Evolutionary conservation across 2,888 invertebrate genomes (phyloP).

Genomic region (Ophraella communa): DNA sequence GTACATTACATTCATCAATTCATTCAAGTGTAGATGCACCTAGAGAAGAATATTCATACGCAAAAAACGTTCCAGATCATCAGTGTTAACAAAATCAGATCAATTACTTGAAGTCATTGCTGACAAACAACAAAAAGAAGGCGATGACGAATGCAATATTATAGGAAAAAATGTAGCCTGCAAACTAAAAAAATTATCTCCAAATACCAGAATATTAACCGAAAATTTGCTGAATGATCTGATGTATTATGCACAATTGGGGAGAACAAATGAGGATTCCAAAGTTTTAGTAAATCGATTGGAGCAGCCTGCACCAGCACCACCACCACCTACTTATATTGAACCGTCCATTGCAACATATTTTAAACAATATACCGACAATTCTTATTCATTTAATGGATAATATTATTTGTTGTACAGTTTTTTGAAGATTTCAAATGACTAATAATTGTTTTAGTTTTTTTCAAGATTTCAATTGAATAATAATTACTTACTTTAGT

Average conservation of each 20-base stretch:
- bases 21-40: too few relatives aligned
- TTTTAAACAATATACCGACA: not conserved
- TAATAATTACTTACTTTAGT: too few relatives aligned
- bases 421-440: too few relatives aligned
- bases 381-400: not conserved
- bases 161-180: constrained; percentile 27
- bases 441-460: not conserved
- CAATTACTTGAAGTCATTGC: not conserved
- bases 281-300: constrained; percentile 1
- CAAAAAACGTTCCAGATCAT: not conserved
- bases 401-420: too few relatives aligned
- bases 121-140: not conserved
- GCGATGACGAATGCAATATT: constrained; percentile 13
- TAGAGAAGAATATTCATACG: not conserved
- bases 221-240: constrained; percentile 31
- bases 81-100: not conserved
- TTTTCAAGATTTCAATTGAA: not conserved
- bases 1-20: too few relatives aligned
- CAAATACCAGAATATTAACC: constrained; percentile 17
- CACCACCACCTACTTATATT: not conserved
- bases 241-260: constrained; percentile 14
- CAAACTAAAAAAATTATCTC: constrained; percentile 21
- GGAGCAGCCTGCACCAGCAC: not conserved
- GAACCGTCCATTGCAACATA: not conserved
- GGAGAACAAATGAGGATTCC: constrained; percentile 4